Percentiles rank a stretch among this genome's conserved stretches.
These are phyloP conservation scores for Troides helena DNA, from an alignment of 2,888 invertebrate species.

Conservation along the genomic window DNA sequence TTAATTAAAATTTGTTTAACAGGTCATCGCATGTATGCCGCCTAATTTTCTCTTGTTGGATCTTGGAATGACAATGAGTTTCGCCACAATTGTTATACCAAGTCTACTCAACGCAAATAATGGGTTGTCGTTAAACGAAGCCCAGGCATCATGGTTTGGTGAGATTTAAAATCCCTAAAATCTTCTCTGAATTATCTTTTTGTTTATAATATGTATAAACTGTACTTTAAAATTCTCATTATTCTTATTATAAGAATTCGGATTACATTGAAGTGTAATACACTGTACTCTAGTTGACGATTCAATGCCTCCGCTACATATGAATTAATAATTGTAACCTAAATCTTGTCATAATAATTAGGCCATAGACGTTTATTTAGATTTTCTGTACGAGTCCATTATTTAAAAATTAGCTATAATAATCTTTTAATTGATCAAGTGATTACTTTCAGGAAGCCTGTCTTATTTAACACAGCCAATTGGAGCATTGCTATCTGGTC, in stretches of 20 bases:
- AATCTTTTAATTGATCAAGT: background rate
- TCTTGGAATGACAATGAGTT: conserved; percentile 78
- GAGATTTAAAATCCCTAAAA: conserved; percentile 30
- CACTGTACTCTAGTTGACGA: too few relatives aligned
- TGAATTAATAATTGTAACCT: too few relatives aligned
- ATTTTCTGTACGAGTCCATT: too few relatives aligned
- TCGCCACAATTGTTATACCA: conserved; percentile 78
- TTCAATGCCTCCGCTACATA: too few relatives aligned
- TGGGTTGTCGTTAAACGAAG: conserved; percentile 67
- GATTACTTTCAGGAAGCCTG: conserved; percentile 71
- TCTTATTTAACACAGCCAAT: conserved; percentile 77
- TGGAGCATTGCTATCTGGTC: conserved; percentile 78
- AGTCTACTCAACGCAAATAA: conserved; percentile 68
- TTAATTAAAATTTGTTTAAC: too few relatives aligned
- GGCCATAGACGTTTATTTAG: too few relatives aligned
- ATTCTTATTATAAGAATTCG: too few relatives aligned
- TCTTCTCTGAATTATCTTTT: background rate
- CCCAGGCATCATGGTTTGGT: conserved; percentile 82
- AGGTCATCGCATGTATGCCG: conserved; percentile 77
- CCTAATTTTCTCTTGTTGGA: conserved; percentile 77
- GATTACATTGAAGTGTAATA: too few relatives aligned
- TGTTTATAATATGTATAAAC: background rate
- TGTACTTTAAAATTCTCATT: too few relatives aligned
- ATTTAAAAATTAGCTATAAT: background rate
- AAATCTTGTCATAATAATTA: too few relatives aligned